These are phyloP conservation scores for Molorchus minor DNA, from an alignment of 2,888 invertebrate genomes.

Conservation along the genomic window DNA sequence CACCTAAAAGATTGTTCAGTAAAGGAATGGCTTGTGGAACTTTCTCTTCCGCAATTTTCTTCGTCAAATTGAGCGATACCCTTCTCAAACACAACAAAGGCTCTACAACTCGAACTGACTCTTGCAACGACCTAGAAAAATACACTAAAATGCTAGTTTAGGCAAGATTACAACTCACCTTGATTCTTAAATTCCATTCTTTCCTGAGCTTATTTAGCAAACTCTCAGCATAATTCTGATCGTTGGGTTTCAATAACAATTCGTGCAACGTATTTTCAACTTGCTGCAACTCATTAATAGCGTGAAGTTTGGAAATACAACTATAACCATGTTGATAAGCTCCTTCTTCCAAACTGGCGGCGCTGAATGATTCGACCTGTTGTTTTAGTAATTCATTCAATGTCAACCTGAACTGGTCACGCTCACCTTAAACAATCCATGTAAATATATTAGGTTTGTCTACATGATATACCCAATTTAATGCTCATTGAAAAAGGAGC, in stretches of 20 bases:
- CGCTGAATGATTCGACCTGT: conserved; percentile 71
- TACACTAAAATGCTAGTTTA: conserved; percentile 44
- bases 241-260: conserved; percentile 52
- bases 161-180: conserved; percentile 44
- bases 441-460: too few relatives aligned
- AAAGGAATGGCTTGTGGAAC: conserved; percentile 47
- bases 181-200: conserved; percentile 77
- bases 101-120: conserved; percentile 78
- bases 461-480: too few relatives aligned
- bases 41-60: conserved; percentile 48
- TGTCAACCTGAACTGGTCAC: conserved; percentile 53
- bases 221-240: conserved; percentile 56
- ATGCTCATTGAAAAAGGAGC: too few relatives aligned
- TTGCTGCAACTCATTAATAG: conserved; percentile 78
- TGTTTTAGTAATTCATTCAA: conserved; percentile 61
- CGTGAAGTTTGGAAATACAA: conserved; percentile 76
- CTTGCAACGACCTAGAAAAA: conserved; percentile 69
- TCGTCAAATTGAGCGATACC: conserved; percentile 74
- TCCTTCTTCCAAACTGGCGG: conserved; percentile 76
- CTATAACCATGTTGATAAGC: conserved; percentile 82
- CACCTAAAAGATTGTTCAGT: conserved; percentile 65
- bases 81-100: conserved; percentile 83
- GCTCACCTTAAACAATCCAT: conserved; percentile 47
- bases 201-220: conserved; percentile 68
- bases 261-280: conserved; percentile 61